Base-by-base conservation (phyloP, 2,888 invertebrate genomes). In the Coleophora deauratella region DNA sequence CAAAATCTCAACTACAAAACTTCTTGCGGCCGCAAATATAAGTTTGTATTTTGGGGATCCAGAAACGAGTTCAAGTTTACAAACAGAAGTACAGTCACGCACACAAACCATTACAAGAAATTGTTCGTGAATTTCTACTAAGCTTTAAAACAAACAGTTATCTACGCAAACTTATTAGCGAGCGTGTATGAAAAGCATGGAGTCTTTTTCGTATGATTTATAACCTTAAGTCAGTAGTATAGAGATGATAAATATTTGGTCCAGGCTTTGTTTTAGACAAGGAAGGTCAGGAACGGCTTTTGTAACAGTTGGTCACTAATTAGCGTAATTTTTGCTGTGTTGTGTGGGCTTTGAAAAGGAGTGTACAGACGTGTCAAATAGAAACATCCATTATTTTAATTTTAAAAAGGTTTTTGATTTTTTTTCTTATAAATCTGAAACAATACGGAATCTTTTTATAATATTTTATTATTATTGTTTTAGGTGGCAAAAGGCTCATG, bases 21-120 rank as follows among this genome's bases (percentile, higher is more conserved):
- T 21, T 21, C 6, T 21, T 6, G 21, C 6, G 21, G 6, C 21
- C 21, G 21, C 21, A 21, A 21, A 21, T 6, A 4, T 6, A 21
- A 21, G 21, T 21, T 21, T 21, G 21, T 21, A 21, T 21, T 21
- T 21, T 6, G 21, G 21, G 6, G 21, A 21, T n/a, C n/a, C 21
- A 21, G 21, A 55, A 81, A 65, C 53, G 68, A 75, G 79, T 80
- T 76, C 81, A 82, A 82, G 81, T 81, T 73, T 73, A 79, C 72
- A 62, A 66, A 55, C 58, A 21, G 6, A 21, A 46, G 68, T 72
- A 73, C 70, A 63, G 60, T 57, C 65, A 58, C 42, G 51, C 45
- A 56, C 67, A 66, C 56, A 65, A 47, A 57, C 58, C 60, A 63
- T 59, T 44, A 37, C 35, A 39, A 43, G 38, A 41, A 44, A 41